Evolutionary conservation across 2,797 vertebrate genomes (phyloP), one percentile per base, ranked within the genome.

Genomic region (Parauchenoglanis punctatus): DNA sequence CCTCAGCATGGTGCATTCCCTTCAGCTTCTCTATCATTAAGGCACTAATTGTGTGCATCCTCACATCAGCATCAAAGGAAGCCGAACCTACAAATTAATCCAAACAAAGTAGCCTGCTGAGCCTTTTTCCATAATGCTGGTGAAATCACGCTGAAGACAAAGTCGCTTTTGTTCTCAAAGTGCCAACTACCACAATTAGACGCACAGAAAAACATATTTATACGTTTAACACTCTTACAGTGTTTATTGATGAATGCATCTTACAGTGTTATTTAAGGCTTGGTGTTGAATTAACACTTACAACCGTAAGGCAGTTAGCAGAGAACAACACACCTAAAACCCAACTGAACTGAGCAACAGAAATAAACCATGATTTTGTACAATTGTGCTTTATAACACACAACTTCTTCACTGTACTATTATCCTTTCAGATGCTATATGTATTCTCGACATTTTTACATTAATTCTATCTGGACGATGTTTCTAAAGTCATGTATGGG

Each of bases 11-110:
- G 15, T 40, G 2, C 15, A 59, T 61, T 67, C 12, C 3, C 68
- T 40, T 87, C 76, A 31, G 67, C 56, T 65, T 75, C 81, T 76
- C 75, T 83, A 67, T 88, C 86, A 91, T 88, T 87, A 89, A 20
- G 35, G 85, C 77, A 85, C 87, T 89, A 85, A 90, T 84, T 81
- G 78, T 86, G 85, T 86, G 80, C 68, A 78, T 81, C 40, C 40
- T 85, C 59, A 73, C 78, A 87, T 59, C 82, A 86, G 77, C 86
- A 85, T 81, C 86, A 85, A 86, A 88, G 76, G 25, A 70, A 67
- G 40, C 67, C 46, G 87, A 90, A 90, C 83, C 90, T 85, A 88
- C 87, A 91, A 90, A 90, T 90, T 88, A 90, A 85, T 82, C 68
- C 87, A 89, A 89, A 90, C 91, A 91, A 87, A 81, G 81, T 77